Base-by-base conservation (phyloP, 30 jellyfish, hydroid and myxozoan genomes). In the Phacellophora camtschatica region DNA sequence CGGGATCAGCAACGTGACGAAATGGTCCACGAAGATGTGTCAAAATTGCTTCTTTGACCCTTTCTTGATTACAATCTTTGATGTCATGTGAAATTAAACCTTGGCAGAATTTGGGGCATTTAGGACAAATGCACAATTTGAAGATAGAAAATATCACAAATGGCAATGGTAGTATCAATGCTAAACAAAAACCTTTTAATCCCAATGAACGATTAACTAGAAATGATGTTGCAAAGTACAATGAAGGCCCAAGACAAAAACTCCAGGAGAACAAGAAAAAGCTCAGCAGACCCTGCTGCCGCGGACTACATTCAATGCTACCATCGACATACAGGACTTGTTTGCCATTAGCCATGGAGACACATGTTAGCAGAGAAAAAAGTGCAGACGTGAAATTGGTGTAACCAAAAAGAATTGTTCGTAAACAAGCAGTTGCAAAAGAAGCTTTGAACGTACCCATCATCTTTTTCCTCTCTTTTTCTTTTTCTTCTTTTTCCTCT, bases 161-260 rank as follows among this genome's bases (percentile, higher is more conserved):
- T 6, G 72, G 84, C 49, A 71, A 42, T 5, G 84, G 84, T 5
- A 71, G 31, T 4, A 71, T 0, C 33, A 71, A 28, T 4, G 84
- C 84, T 2, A 24, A 0, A 30, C 24, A 71, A 20, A 71, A 46
- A 23, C 84, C 84, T 23, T 18, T 24, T 19, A 71, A 29, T 0
- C 36, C 5, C 9, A 71, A 20, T 7, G 46, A 6, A 0, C 28
- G 33, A 8, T 31, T 9, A 1, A 4, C 27, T 5, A 71, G 7
- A 6, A 12, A 16, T 6, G 16, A 23, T 3, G 67, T 31, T 13
- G 65, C 54, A 31, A 19, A 7, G 35, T 29, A 29, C 16, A 71
- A 32, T 4, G 71, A 19, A 48, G 2, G n/a, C 3, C 15, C 35
- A 70, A 71, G 51, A 4, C 71, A 71, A 1, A 46, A 5, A 7